Conservation (phyloP, 2,797 vertebrate species). For the Prionace glauca region DNA sequence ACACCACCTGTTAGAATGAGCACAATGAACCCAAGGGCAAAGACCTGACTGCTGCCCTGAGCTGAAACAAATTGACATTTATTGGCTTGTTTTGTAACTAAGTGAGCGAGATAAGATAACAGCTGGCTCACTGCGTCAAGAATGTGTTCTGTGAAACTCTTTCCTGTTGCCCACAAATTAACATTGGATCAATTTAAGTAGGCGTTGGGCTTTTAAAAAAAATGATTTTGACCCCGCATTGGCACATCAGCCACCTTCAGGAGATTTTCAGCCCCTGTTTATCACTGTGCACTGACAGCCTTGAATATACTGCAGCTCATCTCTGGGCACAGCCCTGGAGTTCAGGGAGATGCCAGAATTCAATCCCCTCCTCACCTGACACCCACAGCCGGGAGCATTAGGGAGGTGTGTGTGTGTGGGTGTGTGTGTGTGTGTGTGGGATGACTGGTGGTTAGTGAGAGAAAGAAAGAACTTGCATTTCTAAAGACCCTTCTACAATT, state of each 20-base stretch:
- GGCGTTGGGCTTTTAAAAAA: not conserved
- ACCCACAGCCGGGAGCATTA: not conserved
- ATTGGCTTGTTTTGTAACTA: not conserved
- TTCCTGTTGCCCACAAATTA: not conserved
- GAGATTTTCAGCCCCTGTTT: not conserved
- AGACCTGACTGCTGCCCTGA: not conserved
- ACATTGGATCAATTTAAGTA: not conserved
- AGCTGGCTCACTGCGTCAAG: not conserved
- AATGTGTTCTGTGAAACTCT: not conserved
- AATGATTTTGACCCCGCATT: too few relatives aligned
- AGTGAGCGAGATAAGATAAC: not conserved
- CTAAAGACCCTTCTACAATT: not conserved
- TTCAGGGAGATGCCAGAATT: not conserved
- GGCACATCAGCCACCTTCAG: not conserved
- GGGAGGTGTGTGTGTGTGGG: not conserved
- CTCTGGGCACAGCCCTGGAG: too few relatives aligned
- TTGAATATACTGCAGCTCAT: too few relatives aligned
- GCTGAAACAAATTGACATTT: not conserved
- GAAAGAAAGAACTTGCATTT: not conserved
- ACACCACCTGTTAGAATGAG: too few relatives aligned
- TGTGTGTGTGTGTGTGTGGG: too few relatives aligned
- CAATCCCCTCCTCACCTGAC: not conserved
- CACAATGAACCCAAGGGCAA: not conserved
- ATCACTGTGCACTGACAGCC: too few relatives aligned
- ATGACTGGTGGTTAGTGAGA: too few relatives aligned